Percentiles rank a stretch among this genome's conserved stretches.
Evolutionary conservation across 2,797 vertebrate species (phyloP).

Genomic region (Smutsia temminckii): DNA sequence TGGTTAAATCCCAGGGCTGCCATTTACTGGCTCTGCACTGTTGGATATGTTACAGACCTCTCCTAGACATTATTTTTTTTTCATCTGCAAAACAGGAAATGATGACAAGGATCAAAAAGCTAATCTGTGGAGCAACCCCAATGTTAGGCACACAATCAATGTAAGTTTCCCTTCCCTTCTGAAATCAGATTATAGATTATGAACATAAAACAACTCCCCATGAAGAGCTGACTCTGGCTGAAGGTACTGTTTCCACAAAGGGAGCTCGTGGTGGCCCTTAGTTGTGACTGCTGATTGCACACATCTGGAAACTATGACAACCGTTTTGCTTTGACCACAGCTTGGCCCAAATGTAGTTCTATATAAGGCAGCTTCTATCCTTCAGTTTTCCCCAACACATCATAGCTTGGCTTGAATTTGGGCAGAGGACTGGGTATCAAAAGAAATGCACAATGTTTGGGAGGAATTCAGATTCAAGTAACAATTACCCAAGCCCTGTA

Average conservation of each 20-base stretch:
- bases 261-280: conserved; percentile 56
- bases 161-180: background rate
- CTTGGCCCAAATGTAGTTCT: conserved; percentile 61
- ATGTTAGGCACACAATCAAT: background rate
- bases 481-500: background rate
- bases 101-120: background rate
- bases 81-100: conserved; percentile 24
- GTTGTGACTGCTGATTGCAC: conserved; percentile 64
- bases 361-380: conserved; percentile 54
- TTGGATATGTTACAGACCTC: background rate
- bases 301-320: conserved; percentile 77
- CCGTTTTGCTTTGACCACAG: conserved; percentile 52
- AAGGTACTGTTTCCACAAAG: background rate
- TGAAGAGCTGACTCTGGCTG: conserved; percentile 12
- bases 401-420: conserved; percentile 64
- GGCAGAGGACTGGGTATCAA: conserved; percentile 35
- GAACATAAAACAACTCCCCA: background rate
- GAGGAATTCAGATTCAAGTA: background rate
- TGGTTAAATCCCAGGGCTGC: background rate
- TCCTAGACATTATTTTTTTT: background rate
- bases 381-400: conserved; percentile 59
- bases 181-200: conserved; percentile 15
- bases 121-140: background rate
- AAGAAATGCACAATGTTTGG: conserved; percentile 58
- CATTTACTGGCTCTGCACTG: background rate